These are phyloP conservation scores for Artibeus jamaicensis DNA, from an alignment of 2,797 vertebrate genomes.

Conservation along the genomic window DNA sequence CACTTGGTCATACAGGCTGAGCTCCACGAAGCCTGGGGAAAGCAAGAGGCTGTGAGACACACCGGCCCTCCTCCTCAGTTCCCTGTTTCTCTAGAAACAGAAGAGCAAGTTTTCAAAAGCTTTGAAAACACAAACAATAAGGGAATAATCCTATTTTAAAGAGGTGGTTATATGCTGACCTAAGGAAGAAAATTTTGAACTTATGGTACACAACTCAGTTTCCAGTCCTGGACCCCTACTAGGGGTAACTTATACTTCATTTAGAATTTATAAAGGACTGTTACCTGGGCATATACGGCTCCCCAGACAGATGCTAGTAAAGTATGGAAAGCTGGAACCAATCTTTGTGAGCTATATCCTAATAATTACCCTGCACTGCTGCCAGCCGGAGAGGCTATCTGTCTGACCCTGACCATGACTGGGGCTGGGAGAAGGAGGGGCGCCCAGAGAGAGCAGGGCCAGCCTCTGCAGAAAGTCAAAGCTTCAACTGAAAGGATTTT, in stretches of 20 bases:
- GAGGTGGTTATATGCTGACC: background rate
- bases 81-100: background rate
- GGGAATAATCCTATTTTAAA: background rate
- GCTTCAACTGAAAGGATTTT: background rate
- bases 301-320: background rate
- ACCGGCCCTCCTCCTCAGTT: background rate
- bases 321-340: background rate
- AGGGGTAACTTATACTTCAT: background rate
- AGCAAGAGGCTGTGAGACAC: conserved; percentile 59
- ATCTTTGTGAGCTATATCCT: background rate
- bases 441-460: background rate
- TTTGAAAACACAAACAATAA: background rate
- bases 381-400: background rate
- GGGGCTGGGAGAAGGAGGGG: background rate
- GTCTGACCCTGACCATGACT: background rate
- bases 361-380: background rate
- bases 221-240: background rate
- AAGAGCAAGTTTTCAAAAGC: background rate
- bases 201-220: background rate
- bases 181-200: background rate
- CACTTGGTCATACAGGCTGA: conserved; percentile 93
- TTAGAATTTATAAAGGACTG: background rate
- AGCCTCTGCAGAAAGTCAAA: background rate
- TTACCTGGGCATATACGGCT: background rate
- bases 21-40: conserved; percentile 91